Conservation (phyloP, 2,113 vertebrate species). For the Hemicordylus capensis region DNA sequence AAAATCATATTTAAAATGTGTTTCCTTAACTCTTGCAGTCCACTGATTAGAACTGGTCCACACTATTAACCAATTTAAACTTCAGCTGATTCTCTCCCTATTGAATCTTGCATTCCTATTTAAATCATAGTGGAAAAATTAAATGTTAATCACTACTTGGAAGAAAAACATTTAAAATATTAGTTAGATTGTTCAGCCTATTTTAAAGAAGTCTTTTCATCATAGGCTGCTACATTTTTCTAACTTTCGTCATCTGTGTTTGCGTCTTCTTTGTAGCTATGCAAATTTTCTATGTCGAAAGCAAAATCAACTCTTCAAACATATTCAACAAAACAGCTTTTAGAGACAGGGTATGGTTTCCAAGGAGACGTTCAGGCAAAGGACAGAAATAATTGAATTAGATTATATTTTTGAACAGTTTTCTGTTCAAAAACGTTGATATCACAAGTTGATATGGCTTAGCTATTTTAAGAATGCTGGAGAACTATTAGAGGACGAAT, state of each 20-base stretch:
- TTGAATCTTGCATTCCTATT: neutral
- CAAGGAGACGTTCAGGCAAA: neutral
- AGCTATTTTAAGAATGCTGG: neutral
- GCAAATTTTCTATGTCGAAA: neutral
- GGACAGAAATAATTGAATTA: neutral
- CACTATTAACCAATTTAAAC: neutral
- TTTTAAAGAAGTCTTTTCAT: neutral
- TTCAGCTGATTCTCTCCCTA: neutral
- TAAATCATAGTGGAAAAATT: neutral
- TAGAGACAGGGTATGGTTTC: constrained; percentile 10
- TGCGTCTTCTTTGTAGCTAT: neutral
- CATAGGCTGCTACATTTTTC: neutral
- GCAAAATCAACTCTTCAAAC: neutral
- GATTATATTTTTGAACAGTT: neutral
- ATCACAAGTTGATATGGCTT: constrained; percentile 1
- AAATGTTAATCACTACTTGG: neutral
- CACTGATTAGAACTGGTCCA: neutral
- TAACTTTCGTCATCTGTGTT: neutral
- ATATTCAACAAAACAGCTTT: neutral
- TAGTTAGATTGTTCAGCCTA: neutral
- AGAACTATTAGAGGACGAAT: neutral
- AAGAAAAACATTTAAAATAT: neutral
- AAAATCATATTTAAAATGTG: no score
- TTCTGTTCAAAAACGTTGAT: no score
- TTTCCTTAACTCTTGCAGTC: neutral